Conservation (phyloP, 2,113 vertebrate species). For the Dermatemys mawii region DNA sequence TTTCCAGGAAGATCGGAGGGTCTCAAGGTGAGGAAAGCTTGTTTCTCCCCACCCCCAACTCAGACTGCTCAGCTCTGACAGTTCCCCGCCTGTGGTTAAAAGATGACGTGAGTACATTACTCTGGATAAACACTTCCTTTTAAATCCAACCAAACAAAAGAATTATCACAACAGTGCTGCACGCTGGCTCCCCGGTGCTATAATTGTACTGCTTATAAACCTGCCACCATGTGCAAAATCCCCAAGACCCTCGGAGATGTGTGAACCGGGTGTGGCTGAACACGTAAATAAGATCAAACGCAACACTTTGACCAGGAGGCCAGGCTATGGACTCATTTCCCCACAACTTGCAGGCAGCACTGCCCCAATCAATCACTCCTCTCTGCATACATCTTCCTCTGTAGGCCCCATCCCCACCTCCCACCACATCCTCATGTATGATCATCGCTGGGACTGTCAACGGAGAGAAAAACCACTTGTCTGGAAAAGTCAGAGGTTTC, state of each 20-base stretch:
- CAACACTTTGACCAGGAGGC: not conserved
- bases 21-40: not conserved
- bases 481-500: not conserved
- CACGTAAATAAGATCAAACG: not conserved
- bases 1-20: not conserved
- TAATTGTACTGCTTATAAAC: not conserved
- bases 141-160: not conserved
- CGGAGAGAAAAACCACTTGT: not conserved
- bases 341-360: not conserved
- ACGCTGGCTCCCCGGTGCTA: not conserved
- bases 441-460: not conserved
- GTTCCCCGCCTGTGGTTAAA: not conserved
- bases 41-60: not conserved
- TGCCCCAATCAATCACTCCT: no score
- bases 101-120: not conserved
- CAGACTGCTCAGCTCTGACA: not conserved
- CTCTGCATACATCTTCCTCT: not conserved
- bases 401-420: not conserved
- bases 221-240: not conserved
- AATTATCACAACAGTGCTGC: not conserved
- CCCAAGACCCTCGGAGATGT: not conserved
- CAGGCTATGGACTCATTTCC: not conserved
- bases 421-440: not conserved
- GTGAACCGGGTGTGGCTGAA: not conserved
- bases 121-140: not conserved